These are phyloP conservation scores for Otolemur garnettii DNA, from an alignment of 2,113 vertebrate genomes.

Conservation along the genomic window DNA sequence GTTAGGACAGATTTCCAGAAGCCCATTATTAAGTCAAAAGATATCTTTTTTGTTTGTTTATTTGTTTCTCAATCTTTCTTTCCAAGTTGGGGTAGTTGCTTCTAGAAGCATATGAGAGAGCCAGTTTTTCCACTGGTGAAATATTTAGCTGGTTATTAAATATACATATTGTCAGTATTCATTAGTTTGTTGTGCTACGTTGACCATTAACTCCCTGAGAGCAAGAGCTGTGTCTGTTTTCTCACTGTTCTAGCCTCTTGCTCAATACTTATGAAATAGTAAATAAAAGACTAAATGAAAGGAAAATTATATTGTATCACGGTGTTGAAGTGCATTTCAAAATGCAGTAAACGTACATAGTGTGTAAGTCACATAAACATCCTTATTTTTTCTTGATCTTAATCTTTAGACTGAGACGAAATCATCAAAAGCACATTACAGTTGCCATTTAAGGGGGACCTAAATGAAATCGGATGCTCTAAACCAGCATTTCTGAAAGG, in stretches of 20 bases:
- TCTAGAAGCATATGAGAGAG: background rate
- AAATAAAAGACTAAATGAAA: background rate
- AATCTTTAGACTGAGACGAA: background rate
- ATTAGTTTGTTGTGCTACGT: background rate
- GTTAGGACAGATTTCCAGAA: background rate
- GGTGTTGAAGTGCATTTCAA: background rate
- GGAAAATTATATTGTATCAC: background rate
- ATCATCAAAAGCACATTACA: background rate
- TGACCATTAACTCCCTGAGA: background rate
- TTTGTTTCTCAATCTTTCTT: background rate
- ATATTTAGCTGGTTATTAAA: background rate
- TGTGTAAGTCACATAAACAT: background rate
- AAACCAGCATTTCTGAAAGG: background rate
- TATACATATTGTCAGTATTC: background rate
- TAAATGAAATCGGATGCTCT: background rate
- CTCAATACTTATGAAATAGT: background rate
- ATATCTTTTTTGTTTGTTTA: background rate
- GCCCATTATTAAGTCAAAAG: background rate
- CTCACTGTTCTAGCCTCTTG: background rate
- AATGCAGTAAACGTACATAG: background rate
- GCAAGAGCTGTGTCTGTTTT: background rate
- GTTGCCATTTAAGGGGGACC: background rate
- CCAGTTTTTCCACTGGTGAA: background rate
- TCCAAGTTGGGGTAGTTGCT: background rate
- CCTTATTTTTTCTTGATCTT: background rate